A percentile compares a stretch with the other conserved stretches of the same genome.
phyloP scores from a whole-genome alignment of 2,113 vertebrate genomes.

The Cinclus cinclus region DNA sequence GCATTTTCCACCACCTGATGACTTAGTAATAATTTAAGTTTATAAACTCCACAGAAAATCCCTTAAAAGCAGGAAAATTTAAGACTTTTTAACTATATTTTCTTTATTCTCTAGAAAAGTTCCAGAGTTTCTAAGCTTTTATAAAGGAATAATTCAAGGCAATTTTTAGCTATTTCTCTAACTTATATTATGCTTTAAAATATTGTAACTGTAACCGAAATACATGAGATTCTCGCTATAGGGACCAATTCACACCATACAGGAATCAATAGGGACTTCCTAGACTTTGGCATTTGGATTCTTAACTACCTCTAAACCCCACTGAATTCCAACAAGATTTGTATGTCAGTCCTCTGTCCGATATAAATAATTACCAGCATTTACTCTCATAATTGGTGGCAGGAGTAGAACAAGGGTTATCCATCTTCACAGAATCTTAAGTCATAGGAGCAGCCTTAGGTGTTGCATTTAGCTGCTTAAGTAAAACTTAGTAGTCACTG shows the following conservation, averaged over 20 bases:
- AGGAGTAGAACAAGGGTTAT: neutral
- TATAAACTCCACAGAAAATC: neutral
- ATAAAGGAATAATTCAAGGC: neutral
- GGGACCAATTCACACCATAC: accelerated
- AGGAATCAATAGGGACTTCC: neutral
- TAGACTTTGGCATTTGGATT: neutral
- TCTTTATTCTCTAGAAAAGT: neutral
- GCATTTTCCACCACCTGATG: neutral
- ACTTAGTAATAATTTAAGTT: neutral
- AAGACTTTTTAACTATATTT: neutral
- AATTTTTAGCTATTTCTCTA: neutral
- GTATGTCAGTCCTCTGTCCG: neutral
- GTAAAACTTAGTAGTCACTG: neutral
- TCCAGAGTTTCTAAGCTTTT: neutral
- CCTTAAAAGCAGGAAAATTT: neutral
- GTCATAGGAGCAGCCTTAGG: neutral
- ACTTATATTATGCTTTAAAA: neutral
- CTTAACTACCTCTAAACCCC: neutral
- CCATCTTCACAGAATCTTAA: neutral
- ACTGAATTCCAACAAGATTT: neutral
- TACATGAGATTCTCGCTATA: neutral
- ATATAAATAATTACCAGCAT: neutral
- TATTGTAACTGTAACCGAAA: neutral
- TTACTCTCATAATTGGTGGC: neutral
- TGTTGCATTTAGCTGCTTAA: neutral